Evolutionary conservation across 2,888 invertebrate genomes (phyloP), one percentile per base, ranked within the genome.

Genomic region (Ctenicera cuprea): DNA sequence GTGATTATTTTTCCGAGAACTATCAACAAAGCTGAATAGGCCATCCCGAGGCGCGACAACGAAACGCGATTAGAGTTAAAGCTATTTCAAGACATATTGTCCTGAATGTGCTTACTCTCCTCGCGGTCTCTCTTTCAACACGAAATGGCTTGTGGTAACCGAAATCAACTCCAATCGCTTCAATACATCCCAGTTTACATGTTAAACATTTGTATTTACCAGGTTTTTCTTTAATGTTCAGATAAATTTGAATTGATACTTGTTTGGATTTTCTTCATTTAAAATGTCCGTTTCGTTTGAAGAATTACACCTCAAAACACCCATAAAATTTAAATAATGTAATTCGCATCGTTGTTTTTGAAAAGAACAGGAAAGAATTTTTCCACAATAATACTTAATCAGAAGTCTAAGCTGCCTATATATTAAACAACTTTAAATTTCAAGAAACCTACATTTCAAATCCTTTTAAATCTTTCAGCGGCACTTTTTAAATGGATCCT

Each of bases 11-110:
- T 81, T 80, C 77, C 76, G 76, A 77, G 80, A 78, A 81, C 80
- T 80, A 79, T 80, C 75, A 73, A 75, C 78, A 76, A 77, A 79
- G 78, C 78, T 71, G 75, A 80, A 81, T 79, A 80, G 80, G 77
- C 80, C 78, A 79, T 82, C 80, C 79, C 75, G 80, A 78, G 81
- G 79, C 80, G 77, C 78, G 79, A 81, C 82, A 82, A 79, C 78
- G 80, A 81, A 82, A 81, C 77, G 78, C 82, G 82, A 82, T 82
- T 81, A 82, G 79, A 81, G 78, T 79, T 81, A 75, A 74, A 79
- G 80, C 77, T 77, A 77, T 81, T 80, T 76, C 74, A 78, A 78
- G 78, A 80, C 82, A 81, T 78, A 81, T 81, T 80, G 80, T 79
- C 79, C 74, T 70, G 74, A 66, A 73, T 74, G 74, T 71, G 65